Evolutionary conservation across 1,140 invertebrate genomes (phyloP).

Genomic region (Bactericera cockerelli): DNA sequence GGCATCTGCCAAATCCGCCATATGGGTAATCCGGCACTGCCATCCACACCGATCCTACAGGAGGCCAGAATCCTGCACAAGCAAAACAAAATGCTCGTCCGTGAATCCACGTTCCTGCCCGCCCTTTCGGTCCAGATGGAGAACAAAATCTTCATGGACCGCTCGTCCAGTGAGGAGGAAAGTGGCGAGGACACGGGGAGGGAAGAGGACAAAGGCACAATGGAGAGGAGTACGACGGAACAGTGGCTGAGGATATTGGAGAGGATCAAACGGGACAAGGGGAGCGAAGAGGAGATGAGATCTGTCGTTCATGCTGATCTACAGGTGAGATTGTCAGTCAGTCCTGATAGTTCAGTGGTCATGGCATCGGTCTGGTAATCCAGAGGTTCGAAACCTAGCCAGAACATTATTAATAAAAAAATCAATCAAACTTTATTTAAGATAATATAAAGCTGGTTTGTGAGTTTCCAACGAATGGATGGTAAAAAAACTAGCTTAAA

Average conservation of each 20-base stretch:
- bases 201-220: background rate
- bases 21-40: too few relatives aligned
- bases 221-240: background rate
- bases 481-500: too few relatives aligned
- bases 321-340: background rate
- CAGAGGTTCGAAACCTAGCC: too few relatives aligned
- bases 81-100: background rate
- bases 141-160: slow-evolving; percentile 5
- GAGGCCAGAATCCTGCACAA: background rate
- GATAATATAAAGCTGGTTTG: too few relatives aligned
- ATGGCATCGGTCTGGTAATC: too few relatives aligned
- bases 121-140: background rate
- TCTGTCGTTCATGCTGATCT: background rate
- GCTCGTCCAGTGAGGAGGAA: background rate
- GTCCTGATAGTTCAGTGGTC: too few relatives aligned
- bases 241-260: slow-evolving; percentile 3
- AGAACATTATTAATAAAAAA: too few relatives aligned
- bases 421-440: too few relatives aligned
- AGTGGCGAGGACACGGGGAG: background rate
- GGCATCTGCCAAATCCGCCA: too few relatives aligned
- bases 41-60: background rate
- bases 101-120: background rate
- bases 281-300: background rate
- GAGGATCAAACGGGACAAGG: background rate
- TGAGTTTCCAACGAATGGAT: too few relatives aligned